phyloP scores from a whole-genome alignment of 2,888 invertebrate genomes.

The Yponomeuta malinellus region DNA sequence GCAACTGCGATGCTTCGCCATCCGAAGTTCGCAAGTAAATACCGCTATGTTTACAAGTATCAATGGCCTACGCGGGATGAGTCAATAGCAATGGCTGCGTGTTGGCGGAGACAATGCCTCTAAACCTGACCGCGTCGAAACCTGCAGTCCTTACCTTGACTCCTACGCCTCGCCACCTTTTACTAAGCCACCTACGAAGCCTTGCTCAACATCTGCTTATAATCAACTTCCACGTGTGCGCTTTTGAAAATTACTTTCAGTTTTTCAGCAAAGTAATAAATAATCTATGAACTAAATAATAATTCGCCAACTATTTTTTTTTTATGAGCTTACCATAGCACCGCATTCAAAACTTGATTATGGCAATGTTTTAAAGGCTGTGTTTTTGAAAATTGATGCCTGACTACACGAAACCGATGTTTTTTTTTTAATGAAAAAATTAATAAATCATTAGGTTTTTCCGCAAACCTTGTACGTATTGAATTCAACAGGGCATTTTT shows the following conservation, averaged over 20 bases:
- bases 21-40: slow-evolving; percentile 26
- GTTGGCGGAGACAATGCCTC: slow-evolving; percentile 69
- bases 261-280: background rate
- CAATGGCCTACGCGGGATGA: slow-evolving; percentile 29
- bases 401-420: too few species aligned
- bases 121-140: slow-evolving; percentile 48
- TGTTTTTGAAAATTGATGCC: too few species aligned
- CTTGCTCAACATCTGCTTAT: slow-evolving; percentile 39
- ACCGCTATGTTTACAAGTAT: slow-evolving; percentile 32
- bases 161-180: slow-evolving; percentile 67
- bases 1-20: slow-evolving; percentile 33
- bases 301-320: too few species aligned
- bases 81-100: slow-evolving; percentile 39
- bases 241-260: background rate
- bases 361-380: too few species aligned
- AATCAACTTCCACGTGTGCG: slow-evolving; percentile 15
- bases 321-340: too few species aligned
- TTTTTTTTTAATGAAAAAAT: too few species aligned
- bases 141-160: slow-evolving; percentile 74
- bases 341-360: too few species aligned
- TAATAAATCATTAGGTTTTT: too few species aligned
- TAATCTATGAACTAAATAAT: background rate
- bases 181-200: slow-evolving; percentile 44
- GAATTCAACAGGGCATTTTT: too few species aligned
- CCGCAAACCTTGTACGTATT: too few species aligned